phyloP scores from a whole-genome alignment of 2,888 invertebrate genomes.

The Taphrorychus bicolor region DNA sequence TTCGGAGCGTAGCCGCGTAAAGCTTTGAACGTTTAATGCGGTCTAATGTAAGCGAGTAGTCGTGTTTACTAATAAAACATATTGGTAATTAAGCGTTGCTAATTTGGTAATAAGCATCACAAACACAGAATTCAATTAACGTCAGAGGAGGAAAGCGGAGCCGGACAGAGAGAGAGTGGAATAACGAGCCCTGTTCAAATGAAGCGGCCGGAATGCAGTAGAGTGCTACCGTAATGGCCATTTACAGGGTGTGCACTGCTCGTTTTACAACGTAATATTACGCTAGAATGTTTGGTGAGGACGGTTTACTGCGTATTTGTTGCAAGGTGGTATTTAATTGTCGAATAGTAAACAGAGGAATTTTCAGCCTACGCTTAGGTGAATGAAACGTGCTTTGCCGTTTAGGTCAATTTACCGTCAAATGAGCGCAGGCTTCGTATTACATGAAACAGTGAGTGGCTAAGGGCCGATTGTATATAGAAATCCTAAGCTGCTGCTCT shows the following conservation, averaged over 20 bases:
- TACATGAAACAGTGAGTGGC: too few relatives aligned
- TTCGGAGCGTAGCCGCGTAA: constrained; percentile 30
- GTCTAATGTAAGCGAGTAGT: constrained; percentile 58
- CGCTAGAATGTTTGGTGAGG: background rate
- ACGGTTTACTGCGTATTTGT: constrained; percentile 1
- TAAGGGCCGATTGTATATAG: too few relatives aligned
- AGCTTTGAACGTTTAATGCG: constrained; percentile 56
- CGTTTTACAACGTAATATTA: constrained; percentile 11
- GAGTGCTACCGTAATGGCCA: constrained; percentile 28
- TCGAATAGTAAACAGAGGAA: background rate
- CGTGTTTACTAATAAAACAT: constrained; percentile 61
- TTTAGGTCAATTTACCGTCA: too few relatives aligned
- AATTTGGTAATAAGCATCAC: constrained; percentile 62
- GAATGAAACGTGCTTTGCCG: too few relatives aligned
- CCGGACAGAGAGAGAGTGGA: constrained; percentile 34
- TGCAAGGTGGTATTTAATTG: background rate
- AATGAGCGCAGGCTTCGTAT: too few relatives aligned
- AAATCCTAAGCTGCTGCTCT: too few relatives aligned
- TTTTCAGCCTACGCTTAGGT: too few relatives aligned
- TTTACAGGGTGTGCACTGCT: constrained; percentile 27
- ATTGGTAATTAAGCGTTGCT: constrained; percentile 62
- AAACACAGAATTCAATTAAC: constrained; percentile 61
- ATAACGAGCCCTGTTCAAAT: constrained; percentile 36
- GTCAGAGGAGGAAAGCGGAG: constrained; percentile 47
- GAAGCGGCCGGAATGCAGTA: constrained; percentile 31